A percentile compares a stretch with the other conserved stretches of the same genome.
Evolutionary conservation across 2,797 vertebrate genomes (phyloP).

Genomic region (Hyperoplus lanceolatus): DNA sequence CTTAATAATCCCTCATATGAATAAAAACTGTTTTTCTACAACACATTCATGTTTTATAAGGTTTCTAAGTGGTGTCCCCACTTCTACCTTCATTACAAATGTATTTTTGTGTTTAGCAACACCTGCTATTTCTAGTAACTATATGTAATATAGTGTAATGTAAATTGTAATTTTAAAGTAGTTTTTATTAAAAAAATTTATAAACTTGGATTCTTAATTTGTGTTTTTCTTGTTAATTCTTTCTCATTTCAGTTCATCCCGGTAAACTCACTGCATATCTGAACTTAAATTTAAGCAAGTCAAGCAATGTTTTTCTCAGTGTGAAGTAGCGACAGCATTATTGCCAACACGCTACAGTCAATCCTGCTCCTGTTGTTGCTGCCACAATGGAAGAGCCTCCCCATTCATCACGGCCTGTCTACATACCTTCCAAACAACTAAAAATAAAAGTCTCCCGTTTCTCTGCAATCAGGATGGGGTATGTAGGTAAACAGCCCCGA

Average conservation of each 20-base stretch:
- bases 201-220: neutral
- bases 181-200: too few species aligned
- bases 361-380: conserved; percentile 59
- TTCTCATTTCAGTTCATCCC: neutral
- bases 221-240: neutral
- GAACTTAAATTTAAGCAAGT: conserved; percentile 27
- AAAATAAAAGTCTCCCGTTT: conserved; percentile 72
- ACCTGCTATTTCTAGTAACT: neutral
- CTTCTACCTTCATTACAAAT: neutral
- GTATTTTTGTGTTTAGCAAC: neutral
- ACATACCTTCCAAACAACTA: conserved; percentile 51
- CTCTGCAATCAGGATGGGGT: conserved; percentile 56
- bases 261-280: neutral
- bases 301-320: conserved; percentile 26
- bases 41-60: too few species aligned
- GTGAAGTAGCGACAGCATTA: conserved; percentile 55
- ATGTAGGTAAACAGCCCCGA: conserved; percentile 54
- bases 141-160: neutral
- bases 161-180: neutral
- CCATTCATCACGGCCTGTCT: conserved; percentile 71
- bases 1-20: too few species aligned
- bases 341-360: conserved; percentile 56
- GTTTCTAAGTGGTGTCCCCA: too few species aligned
- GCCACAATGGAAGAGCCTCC: conserved; percentile 60
- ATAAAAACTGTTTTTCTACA: too few species aligned